These are phyloP conservation scores for Zaprionus lineosus DNA, from an alignment of 2,888 invertebrate species.

Conservation along the genomic window DNA sequence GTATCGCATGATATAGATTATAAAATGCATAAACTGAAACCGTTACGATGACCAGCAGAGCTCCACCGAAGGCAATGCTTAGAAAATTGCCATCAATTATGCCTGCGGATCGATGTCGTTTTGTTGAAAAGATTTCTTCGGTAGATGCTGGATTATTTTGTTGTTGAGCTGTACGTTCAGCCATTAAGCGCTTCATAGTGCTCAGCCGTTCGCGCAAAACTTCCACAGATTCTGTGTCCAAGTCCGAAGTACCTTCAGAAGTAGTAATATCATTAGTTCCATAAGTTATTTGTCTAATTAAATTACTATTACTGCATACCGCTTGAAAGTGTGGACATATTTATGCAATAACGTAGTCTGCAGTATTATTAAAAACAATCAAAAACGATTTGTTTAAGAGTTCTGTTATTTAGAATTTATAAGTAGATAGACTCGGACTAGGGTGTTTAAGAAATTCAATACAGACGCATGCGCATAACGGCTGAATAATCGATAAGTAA, in stretches of 20 bases:
- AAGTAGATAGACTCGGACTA: constrained; percentile 13
- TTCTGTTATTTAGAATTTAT: constrained; percentile 35
- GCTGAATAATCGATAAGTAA: constrained; percentile 18
- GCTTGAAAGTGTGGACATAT: constrained; percentile 29
- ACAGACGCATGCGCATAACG: constrained; percentile 54
- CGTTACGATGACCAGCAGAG: constrained; percentile 89
- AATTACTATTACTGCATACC: constrained; percentile 27
- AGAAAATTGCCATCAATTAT: constrained; percentile 91
- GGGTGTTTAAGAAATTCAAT: constrained; percentile 28
- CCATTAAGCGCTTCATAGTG: constrained; percentile 92
- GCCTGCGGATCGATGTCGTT: constrained; percentile 83
- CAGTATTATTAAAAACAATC: too few species aligned
- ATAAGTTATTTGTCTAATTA: not conserved
- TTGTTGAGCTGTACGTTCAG: constrained; percentile 85
- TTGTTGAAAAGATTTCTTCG: constrained; percentile 82
- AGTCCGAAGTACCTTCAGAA: constrained; percentile 81
- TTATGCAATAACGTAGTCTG: too few species aligned
- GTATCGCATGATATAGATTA: constrained; percentile 90
- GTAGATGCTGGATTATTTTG: constrained; percentile 80
- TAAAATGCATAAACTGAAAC: constrained; percentile 94
- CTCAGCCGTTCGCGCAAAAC: constrained; percentile 90
- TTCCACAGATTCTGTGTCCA: constrained; percentile 88
- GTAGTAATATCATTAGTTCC: not conserved
- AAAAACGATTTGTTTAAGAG: too few species aligned
- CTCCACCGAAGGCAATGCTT: constrained; percentile 91